Percentiles rank a stretch among this genome's conserved stretches.
Conservation (phyloP, 2,113 vertebrate species). For the Rhinolophus ferrumequinum region DNA sequence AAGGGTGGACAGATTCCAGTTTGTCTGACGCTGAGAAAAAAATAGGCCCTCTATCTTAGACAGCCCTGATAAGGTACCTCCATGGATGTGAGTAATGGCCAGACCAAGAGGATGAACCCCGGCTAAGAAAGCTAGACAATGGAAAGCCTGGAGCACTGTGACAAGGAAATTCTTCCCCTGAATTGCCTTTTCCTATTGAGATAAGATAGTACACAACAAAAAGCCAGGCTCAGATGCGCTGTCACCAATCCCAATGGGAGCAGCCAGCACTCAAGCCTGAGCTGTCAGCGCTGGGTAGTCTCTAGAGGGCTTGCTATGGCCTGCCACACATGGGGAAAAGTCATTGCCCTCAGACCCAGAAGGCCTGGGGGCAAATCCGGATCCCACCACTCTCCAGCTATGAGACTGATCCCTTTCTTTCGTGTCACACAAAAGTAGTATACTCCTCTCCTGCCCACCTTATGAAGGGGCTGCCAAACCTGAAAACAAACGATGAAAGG, state of each 20-base stretch:
- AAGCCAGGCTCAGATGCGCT: conserved; percentile 67
- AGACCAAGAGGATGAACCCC: neutral
- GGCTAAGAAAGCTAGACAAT: conserved; percentile 87
- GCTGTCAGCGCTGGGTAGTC: neutral
- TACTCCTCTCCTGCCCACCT: neutral
- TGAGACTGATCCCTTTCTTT: neutral
- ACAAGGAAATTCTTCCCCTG: conserved; percentile 89
- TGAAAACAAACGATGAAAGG: neutral
- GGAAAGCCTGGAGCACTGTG: conserved; percentile 83
- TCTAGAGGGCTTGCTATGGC: neutral
- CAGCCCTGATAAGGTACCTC: conserved; percentile 62
- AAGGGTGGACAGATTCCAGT: conserved; percentile 46
- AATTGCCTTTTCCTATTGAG: conserved; percentile 89
- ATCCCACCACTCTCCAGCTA: neutral
- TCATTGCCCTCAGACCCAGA: neutral
- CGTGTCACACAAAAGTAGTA: neutral
- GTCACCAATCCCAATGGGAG: neutral
- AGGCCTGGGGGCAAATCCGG: neutral
- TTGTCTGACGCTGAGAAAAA: conserved; percentile 54
- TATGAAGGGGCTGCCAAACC: neutral
- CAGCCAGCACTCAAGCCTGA: neutral
- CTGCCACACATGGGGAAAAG: neutral
- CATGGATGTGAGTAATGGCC: conserved; percentile 66
- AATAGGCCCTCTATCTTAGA: conserved; percentile 50
- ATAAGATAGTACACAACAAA: conserved; percentile 86